Evolutionary conservation across 2,888 invertebrate genomes (phyloP), one percentile per base, ranked within the genome.

Genomic region (Tetramorium bicarinatum): DNA sequence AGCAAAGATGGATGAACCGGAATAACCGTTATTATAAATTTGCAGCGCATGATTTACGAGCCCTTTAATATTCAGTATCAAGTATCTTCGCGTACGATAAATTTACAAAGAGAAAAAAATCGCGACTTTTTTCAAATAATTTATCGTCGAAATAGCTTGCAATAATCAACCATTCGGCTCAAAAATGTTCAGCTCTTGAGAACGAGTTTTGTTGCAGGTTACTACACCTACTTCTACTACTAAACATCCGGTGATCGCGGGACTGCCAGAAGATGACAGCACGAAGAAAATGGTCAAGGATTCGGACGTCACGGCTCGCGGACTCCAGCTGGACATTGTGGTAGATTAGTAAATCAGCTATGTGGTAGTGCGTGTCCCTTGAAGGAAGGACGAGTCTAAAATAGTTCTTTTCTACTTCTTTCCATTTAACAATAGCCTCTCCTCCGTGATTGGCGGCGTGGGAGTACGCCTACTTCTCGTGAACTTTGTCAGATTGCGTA

Each of bases 161-260:
- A 8, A 69, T n/a, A 13, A 21, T 52, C 3, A 29, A 44, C n/a
- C 29, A 29, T 75, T 52, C 29, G 18, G 0, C 59, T 29, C 15
- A 71, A 0, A 71, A 71, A 59, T 41, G 0, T 56, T 13, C 15
- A 7, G 18, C 21, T 18, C 2, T 64, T 2, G 21, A 69, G 21
- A 34, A 59, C 4, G 11, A 69, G 8, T 29, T 85, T 76, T 90
- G 87, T 92, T 92, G 52, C 93, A 93, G 93, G 87, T 83, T 91
- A 90, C 85, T 91, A 89, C 83, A 88, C 92, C 64, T 93, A 91
- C 85, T 93, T 90, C 87, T 93, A 93, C 85, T 93, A 90, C 80
- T 90, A 88, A n/a, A 85, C 11, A 18, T 38, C 18, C 49, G 15
- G 25, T 4, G 2, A n/a, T 18, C 62, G 18, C 8, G 11, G 15